These are phyloP conservation scores for Procambarus clarkii DNA, from an alignment of 1,140 invertebrate genomes.

Conservation along the genomic window DNA sequence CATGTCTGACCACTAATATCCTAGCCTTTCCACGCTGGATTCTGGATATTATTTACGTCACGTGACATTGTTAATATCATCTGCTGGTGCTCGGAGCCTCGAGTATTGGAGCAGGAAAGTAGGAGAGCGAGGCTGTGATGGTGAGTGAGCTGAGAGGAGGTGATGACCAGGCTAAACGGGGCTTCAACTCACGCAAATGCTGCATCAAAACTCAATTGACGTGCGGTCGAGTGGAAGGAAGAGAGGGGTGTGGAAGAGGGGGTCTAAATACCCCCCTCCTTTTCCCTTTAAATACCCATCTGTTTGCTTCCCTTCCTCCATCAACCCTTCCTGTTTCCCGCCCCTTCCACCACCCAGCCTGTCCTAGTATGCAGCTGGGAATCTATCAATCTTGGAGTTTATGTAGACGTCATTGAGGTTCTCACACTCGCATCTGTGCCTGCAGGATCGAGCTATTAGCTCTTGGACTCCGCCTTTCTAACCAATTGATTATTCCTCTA, in stretches of 20 bases:
- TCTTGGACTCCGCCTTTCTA: too few species aligned
- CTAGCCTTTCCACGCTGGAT: background rate
- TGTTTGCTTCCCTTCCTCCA: background rate
- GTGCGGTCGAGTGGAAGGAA: slow-evolving; percentile 6
- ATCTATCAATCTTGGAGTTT: too few species aligned
- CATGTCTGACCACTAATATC: background rate
- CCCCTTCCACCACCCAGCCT: background rate
- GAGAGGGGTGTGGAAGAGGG: background rate
- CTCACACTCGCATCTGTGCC: too few species aligned
- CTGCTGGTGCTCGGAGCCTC: background rate
- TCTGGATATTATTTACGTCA: background rate
- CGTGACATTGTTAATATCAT: background rate
- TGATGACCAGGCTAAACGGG: background rate
- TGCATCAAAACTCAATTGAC: background rate
- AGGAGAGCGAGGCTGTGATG: background rate
- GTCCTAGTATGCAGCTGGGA: too few species aligned
- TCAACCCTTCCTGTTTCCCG: background rate
- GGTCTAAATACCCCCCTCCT: background rate
- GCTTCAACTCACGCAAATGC: background rate
- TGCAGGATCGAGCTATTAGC: too few species aligned
- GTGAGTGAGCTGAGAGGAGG: background rate
- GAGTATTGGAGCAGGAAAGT: too few species aligned
- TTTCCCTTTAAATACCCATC: background rate
- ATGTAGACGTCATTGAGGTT: too few species aligned
- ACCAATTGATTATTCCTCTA: too few species aligned